Conservation (phyloP, 2,888 invertebrate species). For the Alentia gelatinosa region DNA sequence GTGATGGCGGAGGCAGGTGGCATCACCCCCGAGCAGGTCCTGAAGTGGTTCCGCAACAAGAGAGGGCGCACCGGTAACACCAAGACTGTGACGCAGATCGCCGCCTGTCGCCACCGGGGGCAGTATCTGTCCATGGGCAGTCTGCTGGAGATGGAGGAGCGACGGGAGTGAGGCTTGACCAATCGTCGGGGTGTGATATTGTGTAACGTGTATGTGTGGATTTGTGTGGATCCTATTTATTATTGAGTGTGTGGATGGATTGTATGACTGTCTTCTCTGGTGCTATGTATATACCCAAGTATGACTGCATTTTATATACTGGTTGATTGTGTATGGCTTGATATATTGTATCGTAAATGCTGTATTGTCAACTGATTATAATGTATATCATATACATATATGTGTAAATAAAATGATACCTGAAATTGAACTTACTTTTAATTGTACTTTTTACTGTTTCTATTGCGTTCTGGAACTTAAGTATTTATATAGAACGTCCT, state of each 20-base stretch:
- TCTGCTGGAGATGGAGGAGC: not conserved
- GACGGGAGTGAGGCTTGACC: not conserved
- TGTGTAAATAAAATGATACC: too few relatives aligned
- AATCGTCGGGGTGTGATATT: not conserved
- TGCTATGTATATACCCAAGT: not conserved
- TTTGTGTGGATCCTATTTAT: not conserved
- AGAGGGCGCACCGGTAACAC: conserved; percentile 66
- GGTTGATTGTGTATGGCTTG: too few relatives aligned
- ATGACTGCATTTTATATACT: not conserved
- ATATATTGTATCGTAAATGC: too few relatives aligned
- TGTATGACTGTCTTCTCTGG: not conserved
- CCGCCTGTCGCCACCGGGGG: not conserved
- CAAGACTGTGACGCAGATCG: not conserved
- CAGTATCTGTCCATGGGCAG: not conserved
- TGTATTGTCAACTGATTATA: too few relatives aligned
- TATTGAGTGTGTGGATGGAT: not conserved
- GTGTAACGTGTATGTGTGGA: not conserved
- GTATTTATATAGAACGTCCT: too few relatives aligned
- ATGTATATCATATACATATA: too few relatives aligned
- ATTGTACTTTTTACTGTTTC: too few relatives aligned
- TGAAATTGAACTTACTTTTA: too few relatives aligned
- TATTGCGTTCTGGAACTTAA: too few relatives aligned
- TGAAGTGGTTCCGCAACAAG: conserved; percentile 78
- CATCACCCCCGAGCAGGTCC: conserved; percentile 74
- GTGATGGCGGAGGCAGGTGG: conserved; percentile 72